Percentiles rank a stretch among this genome's conserved stretches.
Evolutionary conservation across 2,888 invertebrate genomes (phyloP).

Genomic region (Protonemura montana): DNA sequence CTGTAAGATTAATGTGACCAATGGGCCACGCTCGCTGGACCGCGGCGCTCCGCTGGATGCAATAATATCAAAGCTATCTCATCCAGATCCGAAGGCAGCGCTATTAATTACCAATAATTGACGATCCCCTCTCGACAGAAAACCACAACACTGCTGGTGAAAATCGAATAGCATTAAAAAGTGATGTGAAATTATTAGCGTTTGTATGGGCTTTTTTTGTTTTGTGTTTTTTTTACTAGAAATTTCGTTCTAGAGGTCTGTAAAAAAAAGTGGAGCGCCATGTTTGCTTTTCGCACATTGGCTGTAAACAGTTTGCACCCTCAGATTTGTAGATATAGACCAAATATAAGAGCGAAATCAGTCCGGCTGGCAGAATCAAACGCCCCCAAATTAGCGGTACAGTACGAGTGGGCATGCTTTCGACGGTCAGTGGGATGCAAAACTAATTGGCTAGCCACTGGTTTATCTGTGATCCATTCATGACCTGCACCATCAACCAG

Average conservation of each 20-base stretch:
- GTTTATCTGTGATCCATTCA: slow-evolving; percentile 1
- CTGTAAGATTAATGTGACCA: slow-evolving; percentile 38
- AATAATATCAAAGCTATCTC: slow-evolving; percentile 33
- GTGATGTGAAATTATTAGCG: neutral
- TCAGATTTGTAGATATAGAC: neutral
- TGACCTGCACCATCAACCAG: neutral
- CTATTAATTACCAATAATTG: slow-evolving; percentile 35
- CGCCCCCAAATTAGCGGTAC: neutral
- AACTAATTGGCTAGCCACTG: neutral
- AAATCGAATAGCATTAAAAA: slow-evolving; percentile 13
- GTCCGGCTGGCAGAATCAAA: neutral
- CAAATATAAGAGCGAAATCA: neutral
- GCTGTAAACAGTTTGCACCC: neutral
- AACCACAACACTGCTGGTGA: neutral
- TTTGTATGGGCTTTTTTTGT: neutral
- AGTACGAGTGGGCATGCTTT: neutral
- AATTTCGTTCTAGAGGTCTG: neutral
- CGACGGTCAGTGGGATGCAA: neutral
- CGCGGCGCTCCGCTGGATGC: neutral
- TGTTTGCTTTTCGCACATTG: neutral
- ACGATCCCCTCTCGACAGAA: neutral
- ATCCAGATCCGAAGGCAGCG: slow-evolving; percentile 31
- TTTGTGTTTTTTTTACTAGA: neutral
- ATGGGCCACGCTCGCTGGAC: slow-evolving; percentile 19
- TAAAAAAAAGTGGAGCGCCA: neutral